Evolutionary conservation across 1,140 invertebrate species (phyloP), one percentile per base, ranked within the genome.

Genomic region (Drosophila simulans): DNA sequence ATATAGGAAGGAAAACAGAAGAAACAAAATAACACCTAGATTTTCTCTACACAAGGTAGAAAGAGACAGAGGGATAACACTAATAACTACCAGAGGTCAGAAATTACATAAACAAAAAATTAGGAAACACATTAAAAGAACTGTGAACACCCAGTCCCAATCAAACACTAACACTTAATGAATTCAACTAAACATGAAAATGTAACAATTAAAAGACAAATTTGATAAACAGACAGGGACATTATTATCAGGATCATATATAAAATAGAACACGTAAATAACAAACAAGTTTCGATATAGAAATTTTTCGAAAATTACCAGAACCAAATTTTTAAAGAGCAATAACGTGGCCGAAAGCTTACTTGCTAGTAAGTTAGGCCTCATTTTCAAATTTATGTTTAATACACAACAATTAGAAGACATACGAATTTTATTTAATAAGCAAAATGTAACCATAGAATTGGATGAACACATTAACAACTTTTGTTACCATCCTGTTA

Each of bases 281-380:
- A 34, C 31, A 34, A 34, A 8, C 8, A 34, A 34, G 8, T 8
- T 34, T 34, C 31, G 31, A 34, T 34, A 34, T 5, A 34, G 5
- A 34, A 34, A 8, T 34, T 34, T 5, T 34, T 34, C 17, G 17
- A 17, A 17, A 17, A 17, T 17, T 17, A 17, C 17, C 35, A 65
- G 3, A 64, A 55, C 22, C 12, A 51, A 10, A 64, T 55, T 2
- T 64, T 48, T 20, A 65, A 64, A 27, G 52, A 55, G 34, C 20
- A 3, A 34, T 34, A 34, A 34, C 8, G 8, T 34, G 8, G 31
- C 31, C 5, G 31, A 34, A 34, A 39, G 37, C 37, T 12, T 42
- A 15, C 17, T 42, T 5, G 31, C 31, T 34, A 34, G 31, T 8
- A 34, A 34, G 8, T 34, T 34, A 34, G 31, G 31, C 5, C 8